A percentile compares a stretch with the other conserved stretches of the same genome.
These are phyloP conservation scores for Athalia rosae DNA, from an alignment of 2,888 invertebrate genomes.

Conservation along the genomic window DNA sequence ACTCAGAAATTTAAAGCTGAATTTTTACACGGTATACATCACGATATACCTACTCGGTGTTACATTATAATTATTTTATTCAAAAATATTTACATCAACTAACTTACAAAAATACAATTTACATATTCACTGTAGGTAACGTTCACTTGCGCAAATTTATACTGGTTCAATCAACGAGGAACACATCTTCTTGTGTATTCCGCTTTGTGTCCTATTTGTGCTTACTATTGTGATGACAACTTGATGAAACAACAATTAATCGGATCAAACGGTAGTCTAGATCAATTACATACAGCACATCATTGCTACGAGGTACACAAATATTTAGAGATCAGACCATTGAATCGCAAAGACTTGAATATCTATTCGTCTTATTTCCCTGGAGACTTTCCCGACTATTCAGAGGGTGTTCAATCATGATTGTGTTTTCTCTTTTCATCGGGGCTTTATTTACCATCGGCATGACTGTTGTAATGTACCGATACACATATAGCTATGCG, in stretches of 20 bases:
- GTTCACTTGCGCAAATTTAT: background rate
- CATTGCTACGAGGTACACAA: no score
- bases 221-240: background rate
- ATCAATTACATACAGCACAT: no score
- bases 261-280: background rate
- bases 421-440: no score
- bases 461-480: background rate
- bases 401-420: no score
- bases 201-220: slow-evolving; percentile 5
- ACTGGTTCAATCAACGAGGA: background rate
- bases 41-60: background rate
- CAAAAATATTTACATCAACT: slow-evolving; percentile 19
- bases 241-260: background rate
- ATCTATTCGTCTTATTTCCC: no score
- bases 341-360: no score
- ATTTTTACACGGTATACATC: background rate
- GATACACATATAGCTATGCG: background rate
- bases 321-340: no score
- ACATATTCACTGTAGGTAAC: slow-evolving; percentile 30
- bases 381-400: no score
- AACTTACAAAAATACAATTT: slow-evolving; percentile 36
- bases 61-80: slow-evolving; percentile 16
- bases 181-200: background rate
- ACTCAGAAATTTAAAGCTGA: no score
- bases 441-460: no score